A percentile compares a stretch with the other conserved stretches of the same genome.
Evolutionary conservation across 2,113 vertebrate species (phyloP).

Genomic region (Gallinago paraguaiae): DNA sequence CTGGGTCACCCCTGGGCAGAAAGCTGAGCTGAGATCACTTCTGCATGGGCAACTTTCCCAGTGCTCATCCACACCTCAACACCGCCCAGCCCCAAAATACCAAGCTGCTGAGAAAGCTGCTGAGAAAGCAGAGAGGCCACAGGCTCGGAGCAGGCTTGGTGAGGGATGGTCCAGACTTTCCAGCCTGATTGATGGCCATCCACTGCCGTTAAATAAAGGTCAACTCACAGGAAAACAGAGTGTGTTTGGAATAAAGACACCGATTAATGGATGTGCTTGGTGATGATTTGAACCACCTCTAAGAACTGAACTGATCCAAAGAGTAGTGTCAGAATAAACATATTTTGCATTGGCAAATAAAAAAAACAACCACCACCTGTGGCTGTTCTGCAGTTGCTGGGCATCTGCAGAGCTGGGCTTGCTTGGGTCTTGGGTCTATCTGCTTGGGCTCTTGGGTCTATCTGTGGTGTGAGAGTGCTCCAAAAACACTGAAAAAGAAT

Average conservation of each 20-base stretch:
- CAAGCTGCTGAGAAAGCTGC: background rate
- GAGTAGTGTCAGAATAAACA: background rate
- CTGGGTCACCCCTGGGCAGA: background rate
- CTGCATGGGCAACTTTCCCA: background rate
- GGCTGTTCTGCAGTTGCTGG: background rate
- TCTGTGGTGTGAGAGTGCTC: rapidly evolving
- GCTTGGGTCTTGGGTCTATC: background rate
- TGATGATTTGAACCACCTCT: background rate
- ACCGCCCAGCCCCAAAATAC: background rate
- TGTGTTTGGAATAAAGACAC: background rate
- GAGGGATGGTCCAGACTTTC: background rate
- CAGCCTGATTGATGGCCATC: background rate
- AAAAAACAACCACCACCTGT: background rate
- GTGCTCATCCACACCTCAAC: background rate
- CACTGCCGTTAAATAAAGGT: background rate
- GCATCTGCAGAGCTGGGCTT: background rate
- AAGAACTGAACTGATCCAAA: background rate
- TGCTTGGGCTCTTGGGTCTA: background rate
- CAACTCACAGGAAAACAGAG: background rate
- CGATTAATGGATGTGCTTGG: background rate
- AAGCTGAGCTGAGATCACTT: background rate
- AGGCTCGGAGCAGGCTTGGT: rapidly evolving
- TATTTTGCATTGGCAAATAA: background rate
- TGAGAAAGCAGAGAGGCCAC: background rate
- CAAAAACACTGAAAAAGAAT: background rate